phyloP scores from a whole-genome alignment of 2,888 invertebrate genomes.

The Drosophila helvetica region DNA sequence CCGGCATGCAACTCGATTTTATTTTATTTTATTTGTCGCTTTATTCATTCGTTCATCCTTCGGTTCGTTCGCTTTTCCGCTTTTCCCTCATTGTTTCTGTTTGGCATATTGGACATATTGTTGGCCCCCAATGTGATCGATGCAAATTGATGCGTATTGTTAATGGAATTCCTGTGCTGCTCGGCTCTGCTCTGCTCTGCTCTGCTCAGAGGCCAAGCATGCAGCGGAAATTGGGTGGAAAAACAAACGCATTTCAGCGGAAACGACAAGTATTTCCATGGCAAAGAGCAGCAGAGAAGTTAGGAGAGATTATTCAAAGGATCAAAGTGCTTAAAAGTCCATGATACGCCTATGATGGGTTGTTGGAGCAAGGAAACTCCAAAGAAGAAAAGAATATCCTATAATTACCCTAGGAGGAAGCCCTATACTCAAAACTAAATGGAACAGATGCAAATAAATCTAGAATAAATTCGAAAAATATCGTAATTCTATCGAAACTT shows the following conservation, averaged over 20 bases:
- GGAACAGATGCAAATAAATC: too few species aligned
- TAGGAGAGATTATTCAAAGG: not conserved
- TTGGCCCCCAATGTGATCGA: constrained; percentile 69
- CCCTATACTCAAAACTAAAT: too few species aligned
- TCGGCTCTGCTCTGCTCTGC: not conserved
- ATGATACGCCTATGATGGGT: not conserved
- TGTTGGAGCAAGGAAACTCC: not conserved
- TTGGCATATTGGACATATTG: constrained; percentile 69
- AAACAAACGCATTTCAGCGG: not conserved
- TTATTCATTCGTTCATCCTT: constrained; percentile 27
- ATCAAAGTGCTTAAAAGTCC: not conserved
- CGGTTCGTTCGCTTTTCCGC: constrained; percentile 33
- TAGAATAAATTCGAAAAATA: too few species aligned
- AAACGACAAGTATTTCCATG: not conserved
- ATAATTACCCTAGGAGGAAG: too few species aligned
- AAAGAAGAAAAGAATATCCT: too few species aligned
- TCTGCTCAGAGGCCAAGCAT: not conserved
- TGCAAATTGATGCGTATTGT: constrained; percentile 74
- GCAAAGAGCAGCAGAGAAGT: not conserved
- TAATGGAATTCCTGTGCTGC: constrained; percentile 52
- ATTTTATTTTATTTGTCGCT: constrained; percentile 35
- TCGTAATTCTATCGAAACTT: too few species aligned
- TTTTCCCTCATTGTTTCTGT: constrained; percentile 35
- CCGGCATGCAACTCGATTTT: constrained; percentile 54
- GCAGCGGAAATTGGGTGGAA: constrained; percentile 12